These are phyloP conservation scores for Phrynosoma blainvillii DNA, from an alignment of 2,113 vertebrate species.

Conservation along the genomic window DNA sequence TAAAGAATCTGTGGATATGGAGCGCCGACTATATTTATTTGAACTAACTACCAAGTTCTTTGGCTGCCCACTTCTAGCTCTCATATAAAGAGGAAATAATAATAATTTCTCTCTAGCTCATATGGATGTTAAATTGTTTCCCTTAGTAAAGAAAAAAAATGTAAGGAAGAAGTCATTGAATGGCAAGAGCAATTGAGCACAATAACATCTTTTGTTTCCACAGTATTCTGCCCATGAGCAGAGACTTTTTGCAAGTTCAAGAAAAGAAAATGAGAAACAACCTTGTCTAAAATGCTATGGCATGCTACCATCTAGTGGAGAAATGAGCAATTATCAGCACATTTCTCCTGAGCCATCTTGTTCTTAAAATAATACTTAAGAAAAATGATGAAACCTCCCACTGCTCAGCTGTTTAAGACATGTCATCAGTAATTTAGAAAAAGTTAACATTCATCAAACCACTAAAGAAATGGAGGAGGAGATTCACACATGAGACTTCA, in stretches of 20 bases:
- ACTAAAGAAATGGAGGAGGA: neutral
- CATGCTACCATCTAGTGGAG: constrained; percentile 70
- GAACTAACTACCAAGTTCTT: too few species aligned
- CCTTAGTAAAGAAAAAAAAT: neutral
- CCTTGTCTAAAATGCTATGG: neutral
- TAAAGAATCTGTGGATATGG: too few species aligned
- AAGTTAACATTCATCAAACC: neutral
- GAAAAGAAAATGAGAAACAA: neutral
- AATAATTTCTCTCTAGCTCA: too few species aligned
- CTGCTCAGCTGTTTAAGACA: neutral
- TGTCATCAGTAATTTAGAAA: neutral
- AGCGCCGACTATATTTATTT: too few species aligned
- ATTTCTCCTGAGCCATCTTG: fast-evolving
- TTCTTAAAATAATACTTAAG: neutral
- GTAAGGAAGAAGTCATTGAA: neutral
- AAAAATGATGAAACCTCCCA: neutral
- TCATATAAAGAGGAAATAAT: too few species aligned
- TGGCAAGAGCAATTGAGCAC: neutral
- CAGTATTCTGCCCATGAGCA: neutral
- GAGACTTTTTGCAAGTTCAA: fast-evolving
- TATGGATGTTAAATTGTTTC: neutral
- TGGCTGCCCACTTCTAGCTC: too few species aligned
- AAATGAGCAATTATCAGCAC: fast-evolving
- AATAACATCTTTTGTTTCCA: neutral
- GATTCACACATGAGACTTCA: too few species aligned